Evolutionary conservation across 2,888 invertebrate genomes (phyloP), one percentile per base, ranked within the genome.

Genomic region (Hypena proboscidalis): DNA sequence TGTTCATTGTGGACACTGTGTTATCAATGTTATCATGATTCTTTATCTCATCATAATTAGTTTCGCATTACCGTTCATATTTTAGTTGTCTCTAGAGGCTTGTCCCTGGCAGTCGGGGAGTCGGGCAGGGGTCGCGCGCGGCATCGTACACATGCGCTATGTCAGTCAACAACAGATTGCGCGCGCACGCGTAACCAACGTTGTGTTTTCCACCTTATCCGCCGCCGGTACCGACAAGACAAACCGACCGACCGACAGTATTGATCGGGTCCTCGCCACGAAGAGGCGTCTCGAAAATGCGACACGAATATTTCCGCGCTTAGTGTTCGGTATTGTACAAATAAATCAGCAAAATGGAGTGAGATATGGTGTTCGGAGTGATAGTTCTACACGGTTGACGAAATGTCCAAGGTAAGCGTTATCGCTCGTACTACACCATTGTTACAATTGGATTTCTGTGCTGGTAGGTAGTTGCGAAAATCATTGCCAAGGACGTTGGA

Each of bases 371-470:
- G 56, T 58, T 50, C 23, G 63, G 63, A 72, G 74, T 68, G 70
- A 48, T 56, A 59, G 43, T 50, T 59, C 61, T 56, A 58, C 58
- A 41, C 62, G 53, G 52, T 67, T 72, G 77, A 71, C 79, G 80
- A 83, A 69, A 89, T 89, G 89, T 87, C 87, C 75, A 89, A 89
- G 88, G 89, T 88, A 61, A 83, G 89, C 74, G 58, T 60, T 68
- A 50, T 53, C 38, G 37, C 56, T 44, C 27, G 49, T 52, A n/a
- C n/a, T n/a, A 48, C 51, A 56, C 53, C 58, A 55, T 62, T 57
- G 49, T 53, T 65, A 65, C 20, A 55, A 51, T 49, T 43, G 59
- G 57, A 48, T 56, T 35, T 55, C 61, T 63, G 45, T 67, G 67
- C 67, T 62, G 74, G 81, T 66, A 79, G 78, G 80, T 83, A 80